Base-by-base conservation (phyloP, 2,888 invertebrate species). In the Lycophotia porphyrea region DNA sequence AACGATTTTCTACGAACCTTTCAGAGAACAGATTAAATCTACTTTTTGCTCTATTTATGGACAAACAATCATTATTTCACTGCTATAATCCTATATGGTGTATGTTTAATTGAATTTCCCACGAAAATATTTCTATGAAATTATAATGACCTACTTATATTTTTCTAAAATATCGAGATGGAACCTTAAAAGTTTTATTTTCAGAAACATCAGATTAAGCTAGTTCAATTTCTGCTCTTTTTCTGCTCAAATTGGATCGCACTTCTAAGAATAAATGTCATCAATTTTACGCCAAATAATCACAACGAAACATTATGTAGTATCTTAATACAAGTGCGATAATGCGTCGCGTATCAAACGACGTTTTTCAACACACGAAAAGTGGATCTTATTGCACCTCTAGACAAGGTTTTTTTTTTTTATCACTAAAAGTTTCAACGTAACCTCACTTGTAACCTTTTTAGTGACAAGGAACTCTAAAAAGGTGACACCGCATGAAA, bases 401-500 rank as follows among this genome's bases (percentile, higher is more conserved):
- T 61, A 13, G 13, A 11, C 36, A 24, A 36, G 24, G n/a, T n/a
- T 63, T n/a, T n/a, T 39, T 5, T 44, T 21, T 15, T 34, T 27
- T 36, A 36, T 11, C 36, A 39, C 47, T 24, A 24, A 24, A 39
- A 65, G 34, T n/a, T 31, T 31, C 27, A 65, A 64, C 31, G 11
- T 52, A 44, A 76, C 27, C 15, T 66, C 34, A 55, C 39, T 39
- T 61, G 9, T 42, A 34, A 52, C 34, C 49, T 69, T 66, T 69
- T 66, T 34, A 67, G 18, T 68, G 39, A 11, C 36, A 84, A 67
- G 82, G 88, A 88, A 73, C 88, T 83, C 88, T 64, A 83, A 84
- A 85, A 84, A 84, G 86, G 89, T 88, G 90, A 92, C 93, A 92
- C 91, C 91, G 91, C 93, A 93, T 91, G 91, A 90, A 86, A 88